These are phyloP conservation scores for Oncorhynchus tshawytscha DNA, from an alignment of 2,113 vertebrate species.

Conservation along the genomic window DNA sequence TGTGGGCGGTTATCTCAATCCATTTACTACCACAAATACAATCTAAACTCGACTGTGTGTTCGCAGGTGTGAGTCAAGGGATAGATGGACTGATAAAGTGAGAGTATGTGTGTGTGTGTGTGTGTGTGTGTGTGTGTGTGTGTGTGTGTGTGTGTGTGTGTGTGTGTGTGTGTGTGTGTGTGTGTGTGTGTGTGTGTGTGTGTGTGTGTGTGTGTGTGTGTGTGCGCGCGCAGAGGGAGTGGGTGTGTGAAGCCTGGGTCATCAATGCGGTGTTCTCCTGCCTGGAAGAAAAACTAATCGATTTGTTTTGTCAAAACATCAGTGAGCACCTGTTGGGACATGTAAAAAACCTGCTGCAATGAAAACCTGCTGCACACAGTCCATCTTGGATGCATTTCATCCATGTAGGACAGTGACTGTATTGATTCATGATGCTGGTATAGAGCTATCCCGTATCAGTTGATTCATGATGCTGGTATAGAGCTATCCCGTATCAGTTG, in stretches of 20 bases:
- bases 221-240: background rate
- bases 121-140: no score
- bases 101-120: no score
- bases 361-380: background rate
- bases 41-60: background rate
- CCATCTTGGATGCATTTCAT: background rate
- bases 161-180: background rate
- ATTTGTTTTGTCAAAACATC: background rate
- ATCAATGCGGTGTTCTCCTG: background rate
- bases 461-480: no score
- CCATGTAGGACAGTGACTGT: background rate
- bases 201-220: no score
- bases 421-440: background rate
- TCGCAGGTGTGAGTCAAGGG: background rate
- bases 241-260: background rate
- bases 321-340: background rate
- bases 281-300: background rate
- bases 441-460: background rate
- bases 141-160: no score
- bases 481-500: no score
- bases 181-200: no score
- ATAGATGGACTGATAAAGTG: background rate
- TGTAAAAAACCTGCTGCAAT: background rate
- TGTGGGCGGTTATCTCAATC: background rate
- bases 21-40: background rate